Base-by-base conservation (phyloP, 1,140 invertebrate species). In the Musca vetustissima region DNA sequence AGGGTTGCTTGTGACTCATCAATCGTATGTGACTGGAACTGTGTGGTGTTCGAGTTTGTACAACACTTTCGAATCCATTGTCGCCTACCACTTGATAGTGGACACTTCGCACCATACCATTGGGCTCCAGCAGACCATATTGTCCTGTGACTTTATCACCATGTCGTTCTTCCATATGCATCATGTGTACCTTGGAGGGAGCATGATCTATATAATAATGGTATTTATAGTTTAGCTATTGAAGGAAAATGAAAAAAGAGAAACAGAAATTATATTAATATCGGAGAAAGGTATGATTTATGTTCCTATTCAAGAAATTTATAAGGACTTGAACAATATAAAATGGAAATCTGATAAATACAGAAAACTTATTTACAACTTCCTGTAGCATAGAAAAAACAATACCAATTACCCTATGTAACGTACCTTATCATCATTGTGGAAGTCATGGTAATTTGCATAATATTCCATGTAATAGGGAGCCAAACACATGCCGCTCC, bases 41-140 rank as follows among this genome's bases (percentile, higher is more conserved):
- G 75, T 76, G 73, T 66, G 83, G 76, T 67, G 73, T 78, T 36
- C 76, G 73, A 24, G 82, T 85, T 67, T 75, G 75, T 28, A 87
- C 80, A 49, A 83, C 76, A 25, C 83, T 84, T 69, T 74, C 77
- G 67, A 85, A 86, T 17, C 85, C 86, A 65, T 70, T 77, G 15
- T 75, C 67, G 7, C 81, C 83, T 55, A 85, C 81, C 3, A 84
- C 84, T 70, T 83, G 78, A 70, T 86, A 86, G 67, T 83, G 76
- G 4, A 86, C 86, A 25, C 77, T 79, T 59, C 85, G 79, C 14
- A 87, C 74, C 69, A 79, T 76, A 4, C 85, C 85, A 61, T 77
- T 83, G 11, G 85, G 79, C 66, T 86, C 84, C 22, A 86, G 69
- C 59, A 86, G 78, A 65, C 82, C 83, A 75, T 86, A 86, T 14